Conservation (phyloP, 1,140 invertebrate genomes). For the Leptinotarsa texana region DNA sequence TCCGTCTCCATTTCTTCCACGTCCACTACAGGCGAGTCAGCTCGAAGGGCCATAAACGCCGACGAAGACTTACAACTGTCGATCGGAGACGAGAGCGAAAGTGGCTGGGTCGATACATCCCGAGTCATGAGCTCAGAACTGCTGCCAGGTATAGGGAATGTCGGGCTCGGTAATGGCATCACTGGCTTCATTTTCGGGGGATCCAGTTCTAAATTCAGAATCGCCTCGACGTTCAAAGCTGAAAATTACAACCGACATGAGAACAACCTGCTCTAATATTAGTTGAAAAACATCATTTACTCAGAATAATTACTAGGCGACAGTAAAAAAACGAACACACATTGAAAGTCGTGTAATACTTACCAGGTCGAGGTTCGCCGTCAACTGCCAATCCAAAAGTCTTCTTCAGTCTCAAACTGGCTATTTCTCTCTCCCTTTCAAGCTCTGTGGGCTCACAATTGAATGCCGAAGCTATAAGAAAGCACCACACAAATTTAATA, state of each 20-base stretch:
- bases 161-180: conserved; percentile 37
- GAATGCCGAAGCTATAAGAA: conserved; percentile 56
- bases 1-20: conserved; percentile 25
- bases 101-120: background rate
- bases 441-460: conserved; percentile 72
- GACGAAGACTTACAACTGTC: background rate
- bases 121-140: conserved; percentile 25
- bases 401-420: conserved; percentile 70
- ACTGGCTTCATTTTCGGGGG: conserved; percentile 40
- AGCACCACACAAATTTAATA: background rate
- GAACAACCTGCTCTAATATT: background rate
- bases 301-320: background rate
- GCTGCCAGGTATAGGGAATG: conserved; percentile 39
- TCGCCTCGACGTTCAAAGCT: conserved; percentile 49
- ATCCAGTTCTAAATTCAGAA: conserved; percentile 48
- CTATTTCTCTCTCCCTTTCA: conserved; percentile 74
- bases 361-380: conserved; percentile 48
- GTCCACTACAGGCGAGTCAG: background rate
- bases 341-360: background rate
- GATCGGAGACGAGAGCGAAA: conserved; percentile 15
- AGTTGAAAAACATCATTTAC: no score
- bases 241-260: background rate
- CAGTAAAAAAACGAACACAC: background rate
- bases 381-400: conserved; percentile 51
- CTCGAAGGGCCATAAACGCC: background rate